phyloP scores from a whole-genome alignment of 1,140 invertebrate genomes.

The Sycobia sp. region DNA sequence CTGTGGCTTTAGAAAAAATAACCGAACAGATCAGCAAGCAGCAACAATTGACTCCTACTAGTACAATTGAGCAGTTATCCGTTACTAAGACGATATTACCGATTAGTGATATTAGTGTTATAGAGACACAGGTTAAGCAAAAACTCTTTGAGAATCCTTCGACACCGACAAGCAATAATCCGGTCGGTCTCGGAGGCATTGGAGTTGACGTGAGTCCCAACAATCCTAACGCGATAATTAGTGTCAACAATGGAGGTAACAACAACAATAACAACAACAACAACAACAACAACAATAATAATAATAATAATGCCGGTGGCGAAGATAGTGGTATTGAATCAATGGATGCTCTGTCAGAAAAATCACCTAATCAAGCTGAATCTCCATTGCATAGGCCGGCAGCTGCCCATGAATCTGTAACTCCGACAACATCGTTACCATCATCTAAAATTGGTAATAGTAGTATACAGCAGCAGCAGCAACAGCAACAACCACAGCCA shows the following conservation, averaged over 20 bases:
- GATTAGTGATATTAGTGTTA: slow-evolving; percentile 61
- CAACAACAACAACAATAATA: slow-evolving; percentile 41
- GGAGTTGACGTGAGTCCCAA: neutral
- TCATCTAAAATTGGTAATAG: slow-evolving; percentile 1
- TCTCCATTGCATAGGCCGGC: slow-evolving; percentile 62
- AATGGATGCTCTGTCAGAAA: slow-evolving; percentile 90
- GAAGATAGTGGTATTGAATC: slow-evolving; percentile 92
- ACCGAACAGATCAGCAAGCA: slow-evolving; percentile 31
- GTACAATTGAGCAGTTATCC: neutral
- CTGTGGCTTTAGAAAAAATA: slow-evolving; percentile 38
- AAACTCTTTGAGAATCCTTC: slow-evolving; percentile 62
- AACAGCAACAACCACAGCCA: slow-evolving; percentile 32
- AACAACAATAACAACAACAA: slow-evolving; percentile 57
- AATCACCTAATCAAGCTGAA: slow-evolving; percentile 84
- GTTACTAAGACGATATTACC: slow-evolving; percentile 47
- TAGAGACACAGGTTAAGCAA: slow-evolving; percentile 69
- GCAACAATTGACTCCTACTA: slow-evolving; percentile 16
- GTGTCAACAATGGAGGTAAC: slow-evolving; percentile 48
- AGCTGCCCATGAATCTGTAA: slow-evolving; percentile 42
- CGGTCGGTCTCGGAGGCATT: slow-evolving; percentile 19
- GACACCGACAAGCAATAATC: neutral
- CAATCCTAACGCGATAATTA: slow-evolving; percentile 47
- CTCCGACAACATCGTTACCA: neutral
- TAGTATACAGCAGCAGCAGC: slow-evolving; percentile 20
- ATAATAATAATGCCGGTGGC: slow-evolving; percentile 61